phyloP scores from a whole-genome alignment of 2,113 vertebrate species.

The Corvus hawaiiensis region DNA sequence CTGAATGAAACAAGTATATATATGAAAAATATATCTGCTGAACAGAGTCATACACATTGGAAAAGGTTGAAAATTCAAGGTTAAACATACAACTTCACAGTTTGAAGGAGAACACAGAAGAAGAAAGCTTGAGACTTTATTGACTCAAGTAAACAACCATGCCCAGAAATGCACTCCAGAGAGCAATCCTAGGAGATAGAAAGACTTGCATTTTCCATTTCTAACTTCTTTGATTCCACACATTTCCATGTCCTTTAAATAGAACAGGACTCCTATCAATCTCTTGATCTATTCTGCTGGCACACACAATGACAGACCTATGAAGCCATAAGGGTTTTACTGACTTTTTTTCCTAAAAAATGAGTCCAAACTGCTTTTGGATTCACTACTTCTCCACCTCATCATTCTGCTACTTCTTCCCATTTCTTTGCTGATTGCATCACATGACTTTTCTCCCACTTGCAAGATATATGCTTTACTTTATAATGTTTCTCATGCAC shows the following conservation, averaged over 20 bases:
- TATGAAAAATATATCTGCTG: background rate
- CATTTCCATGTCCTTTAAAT: background rate
- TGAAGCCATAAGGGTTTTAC: background rate
- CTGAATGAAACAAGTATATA: background rate
- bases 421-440: conserved; percentile 16
- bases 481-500: conserved; percentile 48
- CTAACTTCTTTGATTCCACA: background rate
- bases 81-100: background rate
- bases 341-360: background rate
- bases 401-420: background rate
- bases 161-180: background rate
- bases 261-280: background rate
- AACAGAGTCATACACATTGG: background rate
- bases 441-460: background rate
- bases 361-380: background rate
- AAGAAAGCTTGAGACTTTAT: background rate
- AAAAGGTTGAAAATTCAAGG: background rate
- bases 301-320: background rate
- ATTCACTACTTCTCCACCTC: background rate
- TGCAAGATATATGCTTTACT: conserved; percentile 33
- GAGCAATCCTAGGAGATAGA: background rate
- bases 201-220: background rate
- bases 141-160: background rate
- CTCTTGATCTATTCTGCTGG: background rate
- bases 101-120: background rate